A percentile compares a stretch with the other conserved stretches of the same genome.
Conservation (phyloP, 2,888 invertebrate species). For the Eupithecia pulchellata region DNA sequence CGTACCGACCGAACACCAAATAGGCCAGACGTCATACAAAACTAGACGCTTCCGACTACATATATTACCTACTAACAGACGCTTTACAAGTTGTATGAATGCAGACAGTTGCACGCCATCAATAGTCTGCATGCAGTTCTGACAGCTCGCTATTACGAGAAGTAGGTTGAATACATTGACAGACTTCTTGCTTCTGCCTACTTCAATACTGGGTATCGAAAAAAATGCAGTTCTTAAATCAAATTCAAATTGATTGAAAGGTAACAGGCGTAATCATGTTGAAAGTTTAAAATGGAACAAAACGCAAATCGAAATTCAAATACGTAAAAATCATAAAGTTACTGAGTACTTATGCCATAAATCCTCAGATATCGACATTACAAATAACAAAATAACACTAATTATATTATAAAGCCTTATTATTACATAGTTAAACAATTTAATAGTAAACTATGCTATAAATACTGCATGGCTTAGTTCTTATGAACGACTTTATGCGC, state of each 20-base stretch:
- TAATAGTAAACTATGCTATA: not conserved
- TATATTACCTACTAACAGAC: not conserved
- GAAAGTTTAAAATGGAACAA: not conserved
- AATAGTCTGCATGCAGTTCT: constrained; percentile 19
- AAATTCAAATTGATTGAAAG: not conserved
- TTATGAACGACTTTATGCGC: not conserved
- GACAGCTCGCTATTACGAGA: constrained; percentile 29
- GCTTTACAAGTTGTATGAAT: constrained; percentile 21
- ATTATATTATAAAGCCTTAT: too few species aligned
- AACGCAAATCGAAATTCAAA: not conserved
- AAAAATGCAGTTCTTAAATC: not conserved
- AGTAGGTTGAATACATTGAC: constrained; percentile 2
- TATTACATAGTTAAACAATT: not conserved
- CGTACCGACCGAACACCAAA: not conserved
- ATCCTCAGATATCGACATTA: not conserved
- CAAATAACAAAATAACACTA: not conserved
- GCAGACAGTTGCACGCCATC: constrained; percentile 27
- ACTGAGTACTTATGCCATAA: not conserved
- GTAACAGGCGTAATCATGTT: not conserved
- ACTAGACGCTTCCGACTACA: not conserved
- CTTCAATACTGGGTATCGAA: not conserved
- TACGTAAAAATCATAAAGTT: not conserved
- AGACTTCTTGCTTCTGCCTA: constrained; percentile 1
- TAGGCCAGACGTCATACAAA: not conserved
- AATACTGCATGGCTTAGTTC: not conserved